These are phyloP conservation scores for Scortum barcoo DNA, from an alignment of 2,113 vertebrate species.

Conservation along the genomic window DNA sequence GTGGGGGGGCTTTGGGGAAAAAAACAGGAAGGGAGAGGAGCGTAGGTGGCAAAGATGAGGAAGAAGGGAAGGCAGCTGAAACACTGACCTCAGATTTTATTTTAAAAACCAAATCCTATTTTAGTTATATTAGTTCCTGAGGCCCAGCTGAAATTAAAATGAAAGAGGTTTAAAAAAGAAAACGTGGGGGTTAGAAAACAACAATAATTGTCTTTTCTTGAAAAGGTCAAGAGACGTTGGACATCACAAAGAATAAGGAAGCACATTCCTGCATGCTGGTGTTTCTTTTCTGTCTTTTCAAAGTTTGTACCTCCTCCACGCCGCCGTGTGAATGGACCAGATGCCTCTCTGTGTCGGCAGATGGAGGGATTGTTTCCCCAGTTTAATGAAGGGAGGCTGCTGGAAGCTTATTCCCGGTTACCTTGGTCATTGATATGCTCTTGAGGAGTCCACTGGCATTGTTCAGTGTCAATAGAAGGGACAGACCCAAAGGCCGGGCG, in stretches of 20 bases:
- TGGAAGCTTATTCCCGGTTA: constrained; percentile 59
- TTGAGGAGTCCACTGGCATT: constrained; percentile 62
- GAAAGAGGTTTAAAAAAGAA: too few species aligned
- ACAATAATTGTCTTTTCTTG: constrained; percentile 3
- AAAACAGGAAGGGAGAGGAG: background rate
- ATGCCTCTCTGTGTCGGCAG: constrained; percentile 73
- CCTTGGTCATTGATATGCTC: constrained; percentile 74
- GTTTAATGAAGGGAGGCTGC: constrained; percentile 69
- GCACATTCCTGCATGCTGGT: constrained; percentile 62
- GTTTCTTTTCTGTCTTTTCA: constrained; percentile 55
- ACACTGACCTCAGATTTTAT: background rate
- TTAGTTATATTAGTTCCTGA: background rate
- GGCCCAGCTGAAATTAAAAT: background rate
- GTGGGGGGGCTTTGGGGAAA: background rate
- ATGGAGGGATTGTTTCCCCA: constrained; percentile 76
- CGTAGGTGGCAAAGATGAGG: background rate
- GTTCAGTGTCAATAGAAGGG: constrained; percentile 56
- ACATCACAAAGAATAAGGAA: constrained; percentile 38
- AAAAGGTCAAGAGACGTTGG: constrained; percentile 44
- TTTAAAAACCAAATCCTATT: background rate
- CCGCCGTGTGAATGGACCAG: constrained; percentile 71
- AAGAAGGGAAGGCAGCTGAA: background rate
- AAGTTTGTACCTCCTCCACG: constrained; percentile 41
- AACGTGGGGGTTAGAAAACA: constrained; percentile 6
- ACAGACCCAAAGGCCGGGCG: constrained; percentile 36